Conservation (phyloP, 2,113 vertebrate species). For the Pelmatolapia mariae region DNA sequence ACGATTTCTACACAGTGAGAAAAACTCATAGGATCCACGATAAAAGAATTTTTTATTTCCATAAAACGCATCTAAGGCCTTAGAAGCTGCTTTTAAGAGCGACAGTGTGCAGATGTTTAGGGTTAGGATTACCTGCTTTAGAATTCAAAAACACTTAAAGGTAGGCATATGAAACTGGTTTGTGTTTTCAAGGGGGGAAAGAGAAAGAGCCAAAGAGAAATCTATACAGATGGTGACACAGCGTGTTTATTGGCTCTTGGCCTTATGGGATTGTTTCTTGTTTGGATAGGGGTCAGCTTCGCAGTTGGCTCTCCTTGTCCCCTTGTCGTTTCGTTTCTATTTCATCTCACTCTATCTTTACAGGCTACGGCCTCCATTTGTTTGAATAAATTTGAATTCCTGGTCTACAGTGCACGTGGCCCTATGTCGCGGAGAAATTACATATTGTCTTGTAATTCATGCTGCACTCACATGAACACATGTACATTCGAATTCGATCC, state of each 20-base stretch:
- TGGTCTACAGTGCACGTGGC: neutral
- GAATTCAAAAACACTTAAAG: neutral
- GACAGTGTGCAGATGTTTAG: neutral
- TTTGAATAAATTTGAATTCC: neutral
- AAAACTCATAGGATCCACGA: neutral
- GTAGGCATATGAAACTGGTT: neutral
- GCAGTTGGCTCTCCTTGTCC: constrained; percentile 42
- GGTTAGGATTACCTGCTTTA: neutral
- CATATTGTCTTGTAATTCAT: neutral
- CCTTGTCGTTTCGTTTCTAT: constrained; percentile 25
- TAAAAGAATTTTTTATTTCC: neutral
- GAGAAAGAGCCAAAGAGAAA: constrained; percentile 15
- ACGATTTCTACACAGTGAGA: neutral
- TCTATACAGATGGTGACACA: constrained; percentile 72
- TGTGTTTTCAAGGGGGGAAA: neutral
- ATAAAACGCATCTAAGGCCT: neutral
- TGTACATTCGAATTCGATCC: neutral
- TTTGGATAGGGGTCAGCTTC: constrained; percentile 64
- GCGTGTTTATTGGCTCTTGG: constrained; percentile 66
- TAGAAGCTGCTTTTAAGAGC: neutral
- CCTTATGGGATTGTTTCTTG: constrained; percentile 63
- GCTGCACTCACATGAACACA: neutral
- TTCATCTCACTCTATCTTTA: neutral
- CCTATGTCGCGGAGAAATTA: neutral
- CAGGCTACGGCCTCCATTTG: neutral